These are phyloP conservation scores for Amblyjoppa proteus DNA, from an alignment of 2,888 invertebrate species.

Conservation along the genomic window DNA sequence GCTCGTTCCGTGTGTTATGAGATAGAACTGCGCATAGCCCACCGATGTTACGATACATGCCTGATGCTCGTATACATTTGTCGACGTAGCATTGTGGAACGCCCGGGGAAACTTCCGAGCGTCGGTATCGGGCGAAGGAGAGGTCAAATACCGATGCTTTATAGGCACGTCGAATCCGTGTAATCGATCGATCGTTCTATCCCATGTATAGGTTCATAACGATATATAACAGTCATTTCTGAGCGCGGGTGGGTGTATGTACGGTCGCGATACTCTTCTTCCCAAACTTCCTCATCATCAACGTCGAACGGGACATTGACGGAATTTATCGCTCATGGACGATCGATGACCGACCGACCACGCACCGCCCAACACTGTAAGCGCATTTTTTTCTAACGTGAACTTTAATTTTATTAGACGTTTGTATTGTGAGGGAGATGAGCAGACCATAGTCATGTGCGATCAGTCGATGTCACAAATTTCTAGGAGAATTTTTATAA, in stretches of 20 bases:
- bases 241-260: background rate
- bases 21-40: constrained; percentile 3
- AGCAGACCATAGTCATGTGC: too few species aligned
- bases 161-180: constrained; percentile 20
- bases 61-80: constrained; percentile 3
- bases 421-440: too few species aligned
- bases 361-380: constrained; percentile 17
- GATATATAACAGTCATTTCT: constrained; percentile 16
- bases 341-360: constrained; percentile 54
- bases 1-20: background rate
- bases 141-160: constrained; percentile 7
- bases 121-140: background rate
- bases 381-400: background rate
- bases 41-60: background rate
- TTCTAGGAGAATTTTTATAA: too few species aligned
- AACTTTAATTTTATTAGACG: too few species aligned
- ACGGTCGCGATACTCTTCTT: constrained; percentile 2
- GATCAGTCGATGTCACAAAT: too few species aligned
- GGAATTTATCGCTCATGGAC: constrained; percentile 46
- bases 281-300: constrained; percentile 62
- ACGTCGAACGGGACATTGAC: constrained; percentile 49
- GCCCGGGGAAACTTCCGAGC: constrained; percentile 2
- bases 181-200: constrained; percentile 41
- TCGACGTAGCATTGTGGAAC: constrained; percentile 9
- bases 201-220: constrained; percentile 3